phyloP scores from a whole-genome alignment of 2,888 invertebrate genomes.

The Xylophagus ater region DNA sequence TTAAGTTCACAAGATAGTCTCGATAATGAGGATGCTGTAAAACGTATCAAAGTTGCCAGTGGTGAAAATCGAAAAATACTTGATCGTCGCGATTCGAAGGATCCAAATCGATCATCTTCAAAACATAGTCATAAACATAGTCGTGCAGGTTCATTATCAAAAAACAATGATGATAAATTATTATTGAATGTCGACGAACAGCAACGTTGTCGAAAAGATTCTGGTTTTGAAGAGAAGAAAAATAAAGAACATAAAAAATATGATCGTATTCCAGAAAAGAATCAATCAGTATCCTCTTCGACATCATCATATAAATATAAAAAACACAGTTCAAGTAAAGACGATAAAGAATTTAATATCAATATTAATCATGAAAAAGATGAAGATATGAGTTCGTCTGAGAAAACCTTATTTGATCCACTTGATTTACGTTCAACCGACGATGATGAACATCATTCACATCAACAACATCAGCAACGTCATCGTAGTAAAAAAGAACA shows the following conservation, averaged over 20 bases:
- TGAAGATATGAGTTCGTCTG: constrained; percentile 26
- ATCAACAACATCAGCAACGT: constrained; percentile 27
- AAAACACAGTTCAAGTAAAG: constrained; percentile 24
- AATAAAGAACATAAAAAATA: constrained; percentile 25
- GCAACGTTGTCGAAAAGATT: constrained; percentile 28
- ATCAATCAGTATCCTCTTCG: constrained; percentile 16
- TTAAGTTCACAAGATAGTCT: constrained; percentile 64
- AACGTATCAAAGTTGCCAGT: constrained; percentile 38
- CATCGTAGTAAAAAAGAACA: constrained; percentile 33
- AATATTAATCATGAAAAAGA: constrained; percentile 9
- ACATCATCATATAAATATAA: constrained; percentile 18
- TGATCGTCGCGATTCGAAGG: constrained; percentile 62
- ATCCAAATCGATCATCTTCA: constrained; percentile 31
- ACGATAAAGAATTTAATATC: neutral
- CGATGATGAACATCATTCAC: constrained; percentile 43
- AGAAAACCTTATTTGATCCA: constrained; percentile 48
- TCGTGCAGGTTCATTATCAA: constrained; percentile 13
- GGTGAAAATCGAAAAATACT: constrained; percentile 42
- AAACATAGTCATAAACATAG: constrained; percentile 28
- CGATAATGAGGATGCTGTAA: constrained; percentile 28
- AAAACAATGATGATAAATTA: constrained; percentile 27
- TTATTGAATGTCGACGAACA: constrained; percentile 7
- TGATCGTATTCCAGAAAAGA: constrained; percentile 17
- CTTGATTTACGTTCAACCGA: constrained; percentile 48
- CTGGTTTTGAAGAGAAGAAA: constrained; percentile 26